A percentile compares a stretch with the other conserved stretches of the same genome.
phyloP scores from a whole-genome alignment of 2,797 vertebrate species.

The Sebastes hopkinsi region DNA sequence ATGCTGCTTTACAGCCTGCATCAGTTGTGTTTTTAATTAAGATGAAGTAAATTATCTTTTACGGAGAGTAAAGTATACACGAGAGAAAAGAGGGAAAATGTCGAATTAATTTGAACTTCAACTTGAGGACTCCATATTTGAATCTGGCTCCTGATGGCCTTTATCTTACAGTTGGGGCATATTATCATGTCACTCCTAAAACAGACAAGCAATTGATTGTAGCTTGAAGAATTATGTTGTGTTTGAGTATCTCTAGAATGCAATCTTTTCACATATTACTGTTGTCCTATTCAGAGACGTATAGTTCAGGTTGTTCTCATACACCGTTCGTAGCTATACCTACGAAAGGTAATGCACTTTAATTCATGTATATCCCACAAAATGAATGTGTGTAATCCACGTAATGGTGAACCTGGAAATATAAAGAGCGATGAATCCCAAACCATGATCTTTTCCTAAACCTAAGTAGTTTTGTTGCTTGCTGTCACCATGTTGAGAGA shows the following conservation, averaged over 20 bases:
- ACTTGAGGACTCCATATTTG: not conserved
- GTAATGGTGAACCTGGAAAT: no score
- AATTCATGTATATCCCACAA: no score
- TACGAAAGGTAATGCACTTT: no score
- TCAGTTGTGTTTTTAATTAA: constrained; percentile 5
- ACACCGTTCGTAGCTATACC: no score
- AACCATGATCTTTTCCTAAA: no score
- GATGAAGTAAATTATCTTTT: not conserved
- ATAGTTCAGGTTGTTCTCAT: no score
- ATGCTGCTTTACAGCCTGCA: not conserved
- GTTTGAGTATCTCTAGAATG: not conserved
- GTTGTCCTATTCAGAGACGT: not conserved
- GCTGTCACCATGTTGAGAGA: rapidly evolving
- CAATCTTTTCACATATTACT: not conserved
- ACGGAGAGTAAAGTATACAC: not conserved
- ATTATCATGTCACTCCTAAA: not conserved
- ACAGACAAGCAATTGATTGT: not conserved
- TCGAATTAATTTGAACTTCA: not conserved
- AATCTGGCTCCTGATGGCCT: not conserved
- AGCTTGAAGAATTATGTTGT: not conserved
- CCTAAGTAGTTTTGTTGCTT: no score
- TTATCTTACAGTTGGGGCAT: not conserved
- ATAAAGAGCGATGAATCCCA: no score
- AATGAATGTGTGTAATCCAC: no score
- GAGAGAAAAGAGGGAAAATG: not conserved